A percentile compares a stretch with the other conserved stretches of the same genome.
These are phyloP conservation scores for Parthenolecanium corni DNA, from an alignment of 2,888 invertebrate species.

Conservation along the genomic window DNA sequence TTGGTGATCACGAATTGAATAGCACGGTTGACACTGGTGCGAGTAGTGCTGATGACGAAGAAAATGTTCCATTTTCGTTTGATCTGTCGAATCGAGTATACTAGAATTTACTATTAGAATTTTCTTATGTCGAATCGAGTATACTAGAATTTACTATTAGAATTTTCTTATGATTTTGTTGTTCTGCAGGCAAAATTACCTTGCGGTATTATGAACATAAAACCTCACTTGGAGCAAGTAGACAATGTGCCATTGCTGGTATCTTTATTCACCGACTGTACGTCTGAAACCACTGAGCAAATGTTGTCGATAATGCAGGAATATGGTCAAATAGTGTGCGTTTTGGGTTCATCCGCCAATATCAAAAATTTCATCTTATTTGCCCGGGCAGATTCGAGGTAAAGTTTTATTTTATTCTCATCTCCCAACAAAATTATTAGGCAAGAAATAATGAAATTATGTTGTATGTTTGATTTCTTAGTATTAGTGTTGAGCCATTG, in stretches of 20 bases:
- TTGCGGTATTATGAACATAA: conserved; percentile 89
- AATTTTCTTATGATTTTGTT: neutral
- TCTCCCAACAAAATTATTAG: neutral
- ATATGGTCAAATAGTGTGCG: conserved; percentile 90
- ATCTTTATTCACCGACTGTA: conserved; percentile 95
- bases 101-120: conserved; percentile 27
- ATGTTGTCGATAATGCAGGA: conserved; percentile 95
- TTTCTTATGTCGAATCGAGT: neutral
- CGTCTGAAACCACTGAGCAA: conserved; percentile 74
- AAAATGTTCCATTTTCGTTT: conserved; percentile 75
- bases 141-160: neutral
- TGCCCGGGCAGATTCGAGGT: conserved; percentile 86
- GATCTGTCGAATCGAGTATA: conserved; percentile 81
- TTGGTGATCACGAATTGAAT: conserved; percentile 4
- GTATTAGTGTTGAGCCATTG: conserved; percentile 83
- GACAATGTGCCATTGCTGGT: conserved; percentile 97
- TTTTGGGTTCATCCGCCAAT: conserved; percentile 83
- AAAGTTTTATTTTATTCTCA: conserved; percentile 29
- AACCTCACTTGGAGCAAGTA: conserved; percentile 86
- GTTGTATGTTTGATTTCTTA: conserved; percentile 45
- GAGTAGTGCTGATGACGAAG: conserved; percentile 29
- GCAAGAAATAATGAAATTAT: neutral
- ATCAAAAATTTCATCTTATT: conserved; percentile 78
- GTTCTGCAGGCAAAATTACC: conserved; percentile 72
- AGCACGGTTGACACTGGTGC: conserved; percentile 21